These are phyloP conservation scores for Contarinia nasturtii DNA, from an alignment of 1,140 invertebrate genomes.

Conservation along the genomic window DNA sequence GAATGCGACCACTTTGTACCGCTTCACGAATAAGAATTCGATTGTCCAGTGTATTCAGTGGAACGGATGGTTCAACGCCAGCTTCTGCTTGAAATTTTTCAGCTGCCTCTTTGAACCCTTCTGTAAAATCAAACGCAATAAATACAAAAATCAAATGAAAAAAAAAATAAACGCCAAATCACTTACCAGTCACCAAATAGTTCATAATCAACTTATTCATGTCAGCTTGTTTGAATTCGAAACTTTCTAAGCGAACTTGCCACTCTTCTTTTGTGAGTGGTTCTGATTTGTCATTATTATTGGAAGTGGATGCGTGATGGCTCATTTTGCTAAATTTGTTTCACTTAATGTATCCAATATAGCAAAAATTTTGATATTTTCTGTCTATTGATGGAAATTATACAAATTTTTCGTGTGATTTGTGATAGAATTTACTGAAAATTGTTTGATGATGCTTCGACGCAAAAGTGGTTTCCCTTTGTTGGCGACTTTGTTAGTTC, in stretches of 20 bases:
- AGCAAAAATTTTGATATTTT: too few species aligned
- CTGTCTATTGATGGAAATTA: too few species aligned
- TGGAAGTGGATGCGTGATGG: background rate
- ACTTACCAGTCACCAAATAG: constrained; percentile 84
- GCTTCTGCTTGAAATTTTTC: constrained; percentile 93
- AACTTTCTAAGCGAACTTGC: constrained; percentile 47
- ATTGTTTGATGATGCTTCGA: too few species aligned
- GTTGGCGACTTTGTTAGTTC: too few species aligned
- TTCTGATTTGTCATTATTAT: background rate
- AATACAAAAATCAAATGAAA: constrained; percentile 1
- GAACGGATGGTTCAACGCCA: constrained; percentile 66
- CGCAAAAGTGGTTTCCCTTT: too few species aligned
- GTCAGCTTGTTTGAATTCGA: constrained; percentile 70
- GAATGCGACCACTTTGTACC: constrained; percentile 81
- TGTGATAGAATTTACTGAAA: too few species aligned
- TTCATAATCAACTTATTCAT: constrained; percentile 98
- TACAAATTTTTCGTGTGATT: too few species aligned
- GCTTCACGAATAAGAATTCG: constrained; percentile 87
- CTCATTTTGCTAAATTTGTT: too few species aligned
- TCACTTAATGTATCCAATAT: too few species aligned
- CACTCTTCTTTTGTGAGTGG: constrained; percentile 35
- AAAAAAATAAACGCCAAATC: background rate
- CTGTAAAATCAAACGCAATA: constrained; percentile 29
- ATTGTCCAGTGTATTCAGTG: constrained; percentile 78
- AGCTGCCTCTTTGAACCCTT: constrained; percentile 95